A percentile compares a stretch with the other conserved stretches of the same genome.
These are phyloP conservation scores for Palythoa caribaeorum DNA, from an alignment of 92 coral and sea anemone genomes.

Conservation along the genomic window DNA sequence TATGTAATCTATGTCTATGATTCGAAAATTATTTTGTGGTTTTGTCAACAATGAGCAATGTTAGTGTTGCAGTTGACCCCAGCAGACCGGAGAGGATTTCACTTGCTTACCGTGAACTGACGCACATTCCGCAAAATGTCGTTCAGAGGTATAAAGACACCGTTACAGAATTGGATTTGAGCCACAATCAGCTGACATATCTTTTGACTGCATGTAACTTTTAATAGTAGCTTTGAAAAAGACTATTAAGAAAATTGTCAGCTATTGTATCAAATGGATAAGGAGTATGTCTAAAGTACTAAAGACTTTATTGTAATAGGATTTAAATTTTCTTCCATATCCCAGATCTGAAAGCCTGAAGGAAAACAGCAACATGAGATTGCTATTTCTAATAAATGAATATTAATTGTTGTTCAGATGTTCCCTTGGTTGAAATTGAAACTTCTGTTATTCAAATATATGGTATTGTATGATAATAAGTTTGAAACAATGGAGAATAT, in stretches of 20 bases:
- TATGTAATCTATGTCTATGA: background rate
- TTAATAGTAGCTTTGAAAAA: background rate
- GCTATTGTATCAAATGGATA: background rate
- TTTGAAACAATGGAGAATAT: too few relatives aligned
- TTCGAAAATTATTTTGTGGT: background rate
- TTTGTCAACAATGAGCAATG: background rate
- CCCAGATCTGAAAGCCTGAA: too few relatives aligned
- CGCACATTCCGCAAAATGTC: constrained; percentile 66
- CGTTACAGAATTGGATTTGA: constrained; percentile 88
- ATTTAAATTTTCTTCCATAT: too few relatives aligned
- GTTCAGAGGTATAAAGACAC: constrained; percentile 55
- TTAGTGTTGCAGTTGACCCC: constrained; percentile 9
- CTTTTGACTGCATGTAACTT: constrained; percentile 55
- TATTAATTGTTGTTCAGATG: too few relatives aligned
- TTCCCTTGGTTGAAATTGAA: too few relatives aligned
- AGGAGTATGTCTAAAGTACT: background rate
- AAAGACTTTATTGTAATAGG: too few relatives aligned
- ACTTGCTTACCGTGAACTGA: constrained; percentile 85
- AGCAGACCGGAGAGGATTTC: constrained; percentile 73
- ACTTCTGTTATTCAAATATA: too few relatives aligned
- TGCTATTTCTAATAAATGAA: too few relatives aligned
- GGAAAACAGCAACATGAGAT: too few relatives aligned
- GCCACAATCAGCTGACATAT: constrained; percentile 91
- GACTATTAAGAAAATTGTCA: background rate
- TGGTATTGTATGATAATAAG: too few relatives aligned